Percentiles rank a stretch among this genome's conserved stretches.
phyloP scores from a whole-genome alignment of 1,140 invertebrate genomes.

The Drosophila lowei region DNA sequence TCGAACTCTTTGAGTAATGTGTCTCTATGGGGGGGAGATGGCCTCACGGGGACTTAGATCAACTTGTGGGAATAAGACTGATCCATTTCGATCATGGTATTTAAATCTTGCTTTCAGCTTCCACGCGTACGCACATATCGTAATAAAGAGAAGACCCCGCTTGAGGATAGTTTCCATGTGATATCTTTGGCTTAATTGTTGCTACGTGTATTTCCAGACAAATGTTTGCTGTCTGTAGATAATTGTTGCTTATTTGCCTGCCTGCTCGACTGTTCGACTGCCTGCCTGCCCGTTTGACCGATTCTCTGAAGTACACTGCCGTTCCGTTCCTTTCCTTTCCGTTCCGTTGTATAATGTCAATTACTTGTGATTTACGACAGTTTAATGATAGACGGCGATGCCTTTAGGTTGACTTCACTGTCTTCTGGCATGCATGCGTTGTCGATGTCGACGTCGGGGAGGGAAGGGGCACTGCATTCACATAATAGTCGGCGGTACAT shows the following conservation, averaged over 20 bases:
- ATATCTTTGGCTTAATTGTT: slow-evolving; percentile 71
- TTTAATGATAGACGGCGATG: slow-evolving; percentile 74
- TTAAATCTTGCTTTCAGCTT: background rate
- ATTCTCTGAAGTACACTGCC: too few species aligned
- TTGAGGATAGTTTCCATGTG: slow-evolving; percentile 34
- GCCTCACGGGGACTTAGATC: slow-evolving; percentile 16
- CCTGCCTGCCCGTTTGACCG: too few species aligned
- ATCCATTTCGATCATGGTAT: background rate
- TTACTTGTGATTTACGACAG: slow-evolving; percentile 81
- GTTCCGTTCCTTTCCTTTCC: background rate
- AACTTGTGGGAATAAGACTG: slow-evolving; percentile 8
- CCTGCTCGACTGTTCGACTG: slow-evolving; percentile 2
- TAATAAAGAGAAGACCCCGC: too few species aligned
- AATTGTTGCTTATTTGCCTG: slow-evolving; percentile 77
- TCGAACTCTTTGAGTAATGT: slow-evolving; percentile 42
- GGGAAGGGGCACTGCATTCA: slow-evolving; percentile 35
- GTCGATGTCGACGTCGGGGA: background rate
- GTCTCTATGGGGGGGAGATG: slow-evolving; percentile 8
- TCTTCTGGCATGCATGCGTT: slow-evolving; percentile 34
- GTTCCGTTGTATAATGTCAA: slow-evolving; percentile 80
- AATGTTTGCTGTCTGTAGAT: slow-evolving; percentile 67
- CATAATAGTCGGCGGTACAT: slow-evolving; percentile 53
- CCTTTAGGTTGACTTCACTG: slow-evolving; percentile 36
- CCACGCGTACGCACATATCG: background rate
- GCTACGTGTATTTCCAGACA: slow-evolving; percentile 65